A percentile compares a stretch with the other conserved stretches of the same genome.
Evolutionary conservation across 1,140 invertebrate genomes (phyloP).

Genomic region (Lamellibrachia luymesi): DNA sequence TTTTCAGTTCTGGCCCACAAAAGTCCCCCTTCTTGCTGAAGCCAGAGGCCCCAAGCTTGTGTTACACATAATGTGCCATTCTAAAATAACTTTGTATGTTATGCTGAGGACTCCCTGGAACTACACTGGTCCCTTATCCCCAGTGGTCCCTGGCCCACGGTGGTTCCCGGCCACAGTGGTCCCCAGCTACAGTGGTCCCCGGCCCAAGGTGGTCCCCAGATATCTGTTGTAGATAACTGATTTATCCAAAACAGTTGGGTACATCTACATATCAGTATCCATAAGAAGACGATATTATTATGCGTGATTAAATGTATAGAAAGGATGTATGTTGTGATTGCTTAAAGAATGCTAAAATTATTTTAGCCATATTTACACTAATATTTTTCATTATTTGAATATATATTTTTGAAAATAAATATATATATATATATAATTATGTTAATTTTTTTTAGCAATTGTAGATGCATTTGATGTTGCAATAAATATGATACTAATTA

Average conservation of each 20-base stretch:
- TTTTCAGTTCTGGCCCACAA: too few relatives aligned
- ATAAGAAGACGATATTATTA: background rate
- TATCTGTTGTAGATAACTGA: background rate
- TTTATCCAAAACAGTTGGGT: background rate
- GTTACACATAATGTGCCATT: background rate
- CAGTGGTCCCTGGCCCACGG: too few relatives aligned
- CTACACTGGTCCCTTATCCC: too few relatives aligned
- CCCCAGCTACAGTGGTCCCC: too few relatives aligned
- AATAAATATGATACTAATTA: background rate
- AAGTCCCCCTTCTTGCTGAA: background rate
- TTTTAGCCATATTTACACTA: background rate
- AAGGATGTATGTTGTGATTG: background rate
- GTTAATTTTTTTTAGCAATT: background rate
- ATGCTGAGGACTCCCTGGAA: too few relatives aligned
- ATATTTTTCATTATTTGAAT: background rate
- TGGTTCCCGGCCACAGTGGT: background rate
- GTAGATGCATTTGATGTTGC: background rate
- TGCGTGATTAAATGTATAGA: background rate
- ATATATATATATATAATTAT: background rate
- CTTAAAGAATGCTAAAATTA: background rate
- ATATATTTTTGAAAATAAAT: background rate
- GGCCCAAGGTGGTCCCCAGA: too few relatives aligned
- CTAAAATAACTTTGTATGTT: background rate
- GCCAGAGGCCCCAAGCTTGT: background rate
- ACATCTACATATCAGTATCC: background rate